A percentile compares a stretch with the other conserved stretches of the same genome.
Evolutionary conservation across 2,888 invertebrate species (phyloP).

Genomic region (Drosophila macrothrix): DNA sequence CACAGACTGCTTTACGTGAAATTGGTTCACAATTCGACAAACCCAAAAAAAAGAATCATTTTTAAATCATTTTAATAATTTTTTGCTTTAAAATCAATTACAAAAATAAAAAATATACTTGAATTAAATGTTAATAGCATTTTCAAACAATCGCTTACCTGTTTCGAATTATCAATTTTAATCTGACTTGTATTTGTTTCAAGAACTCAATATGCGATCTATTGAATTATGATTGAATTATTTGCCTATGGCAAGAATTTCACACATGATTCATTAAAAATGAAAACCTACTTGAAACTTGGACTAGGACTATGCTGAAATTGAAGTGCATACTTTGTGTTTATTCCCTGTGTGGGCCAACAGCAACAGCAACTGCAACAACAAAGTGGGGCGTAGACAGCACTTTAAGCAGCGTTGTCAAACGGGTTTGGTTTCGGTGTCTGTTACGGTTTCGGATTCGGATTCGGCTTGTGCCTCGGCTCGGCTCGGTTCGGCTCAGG

Average conservation of each 20-base stretch:
- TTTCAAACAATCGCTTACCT: not conserved
- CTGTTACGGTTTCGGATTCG: not conserved
- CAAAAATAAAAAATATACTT: not conserved
- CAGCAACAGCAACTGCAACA: not conserved
- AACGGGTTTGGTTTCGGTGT: constrained; percentile 1
- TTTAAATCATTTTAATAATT: not conserved
- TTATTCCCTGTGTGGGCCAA: not conserved
- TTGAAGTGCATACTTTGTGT: not conserved
- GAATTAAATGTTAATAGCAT: not conserved
- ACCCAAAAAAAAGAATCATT: not conserved
- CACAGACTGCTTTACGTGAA: not conserved
- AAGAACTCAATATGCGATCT: not conserved
- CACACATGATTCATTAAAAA: not conserved
- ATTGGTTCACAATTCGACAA: not conserved
- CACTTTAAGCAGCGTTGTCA: constrained; percentile 7
- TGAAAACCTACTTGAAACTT: not conserved
- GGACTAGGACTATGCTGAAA: not conserved
- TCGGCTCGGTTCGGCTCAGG: not conserved
- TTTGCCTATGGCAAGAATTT: not conserved
- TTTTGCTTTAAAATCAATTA: too few relatives aligned
- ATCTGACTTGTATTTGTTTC: not conserved
- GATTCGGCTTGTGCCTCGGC: not conserved
- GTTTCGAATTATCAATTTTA: not conserved
- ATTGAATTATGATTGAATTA: not conserved
- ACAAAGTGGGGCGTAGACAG: not conserved